A percentile compares a stretch with the other conserved stretches of the same genome.
These are phyloP conservation scores for Bovichtus diacanthus DNA, from an alignment of 2,797 vertebrate genomes.

Conservation along the genomic window DNA sequence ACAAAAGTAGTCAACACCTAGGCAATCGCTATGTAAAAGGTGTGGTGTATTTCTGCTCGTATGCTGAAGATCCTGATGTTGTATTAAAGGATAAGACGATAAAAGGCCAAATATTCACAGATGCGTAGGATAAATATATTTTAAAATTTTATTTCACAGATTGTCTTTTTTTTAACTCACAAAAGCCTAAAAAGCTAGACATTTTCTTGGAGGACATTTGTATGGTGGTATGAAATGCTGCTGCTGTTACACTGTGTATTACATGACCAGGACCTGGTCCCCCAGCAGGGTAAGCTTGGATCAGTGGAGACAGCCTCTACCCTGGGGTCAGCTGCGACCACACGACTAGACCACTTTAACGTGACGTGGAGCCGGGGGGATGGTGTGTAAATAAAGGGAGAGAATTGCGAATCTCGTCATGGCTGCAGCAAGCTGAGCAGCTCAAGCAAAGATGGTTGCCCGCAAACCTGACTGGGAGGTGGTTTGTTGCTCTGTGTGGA, in stretches of 20 bases:
- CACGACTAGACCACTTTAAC: constrained; percentile 80
- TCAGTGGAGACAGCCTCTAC: constrained; percentile 92
- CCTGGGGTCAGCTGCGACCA: constrained; percentile 90
- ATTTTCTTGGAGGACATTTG: constrained; percentile 78
- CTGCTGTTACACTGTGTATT: constrained; percentile 67
- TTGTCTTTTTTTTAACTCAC: background rate
- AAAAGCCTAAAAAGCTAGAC: constrained; percentile 22
- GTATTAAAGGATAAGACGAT: constrained; percentile 12
- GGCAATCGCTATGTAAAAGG: constrained; percentile 45
- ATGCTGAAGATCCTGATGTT: constrained; percentile 10
- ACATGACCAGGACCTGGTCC: constrained; percentile 82
- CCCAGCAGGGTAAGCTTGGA: constrained; percentile 88
- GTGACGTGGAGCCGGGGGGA: constrained; percentile 93
- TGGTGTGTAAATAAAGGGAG: constrained; percentile 96
- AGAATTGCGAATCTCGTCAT: constrained; percentile 91
- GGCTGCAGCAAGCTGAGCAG: constrained; percentile 84
- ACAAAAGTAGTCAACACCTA: constrained; percentile 87
- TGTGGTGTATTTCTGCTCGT: constrained; percentile 30
- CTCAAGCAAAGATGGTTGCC: constrained; percentile 94
- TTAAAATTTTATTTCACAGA: background rate
- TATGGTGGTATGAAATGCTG: constrained; percentile 80
- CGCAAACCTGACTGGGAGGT: constrained; percentile 91
- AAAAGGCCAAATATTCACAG: constrained; percentile 20
- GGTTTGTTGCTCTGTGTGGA: constrained; percentile 67
- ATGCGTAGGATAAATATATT: background rate